phyloP scores from a whole-genome alignment of 2,888 invertebrate species.

The Dysmachus trigonus region DNA sequence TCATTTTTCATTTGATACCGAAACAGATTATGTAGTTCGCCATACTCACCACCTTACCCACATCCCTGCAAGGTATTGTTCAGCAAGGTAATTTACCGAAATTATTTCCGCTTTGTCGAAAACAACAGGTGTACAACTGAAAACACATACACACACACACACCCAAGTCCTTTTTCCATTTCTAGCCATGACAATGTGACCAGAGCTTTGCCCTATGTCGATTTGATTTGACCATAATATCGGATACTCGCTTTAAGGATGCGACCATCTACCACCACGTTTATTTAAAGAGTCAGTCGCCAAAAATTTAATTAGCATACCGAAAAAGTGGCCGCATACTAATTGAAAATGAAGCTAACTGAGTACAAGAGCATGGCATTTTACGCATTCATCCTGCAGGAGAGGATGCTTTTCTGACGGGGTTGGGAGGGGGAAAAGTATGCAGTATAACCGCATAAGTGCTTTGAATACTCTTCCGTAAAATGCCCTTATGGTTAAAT shows the following conservation, averaged over 20 bases:
- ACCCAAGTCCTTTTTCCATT: too few species aligned
- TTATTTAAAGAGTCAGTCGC: neutral
- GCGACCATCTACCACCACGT: neutral
- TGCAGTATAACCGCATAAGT: neutral
- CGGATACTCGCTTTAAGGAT: neutral
- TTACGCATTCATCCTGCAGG: neutral
- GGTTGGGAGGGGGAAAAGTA: neutral
- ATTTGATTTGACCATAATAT: neutral
- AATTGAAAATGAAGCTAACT: neutral
- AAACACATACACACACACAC: too few species aligned
- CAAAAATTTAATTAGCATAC: neutral
- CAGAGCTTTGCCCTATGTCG: neutral
- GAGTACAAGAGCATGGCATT: neutral
- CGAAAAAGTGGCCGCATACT: neutral
- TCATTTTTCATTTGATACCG: constrained; percentile 35
- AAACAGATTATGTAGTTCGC: neutral
- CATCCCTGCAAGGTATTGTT: neutral
- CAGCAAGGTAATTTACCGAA: constrained; percentile 8
- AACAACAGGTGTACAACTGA: constrained; percentile 4
- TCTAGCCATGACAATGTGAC: neutral
- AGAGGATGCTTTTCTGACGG: neutral
- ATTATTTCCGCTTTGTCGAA: constrained; percentile 12
- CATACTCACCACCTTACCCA: neutral
- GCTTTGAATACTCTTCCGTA: neutral
- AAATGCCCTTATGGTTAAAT: neutral